These are phyloP conservation scores for Pantherophis guttatus DNA, from an alignment of 2,113 vertebrate species.

Conservation along the genomic window DNA sequence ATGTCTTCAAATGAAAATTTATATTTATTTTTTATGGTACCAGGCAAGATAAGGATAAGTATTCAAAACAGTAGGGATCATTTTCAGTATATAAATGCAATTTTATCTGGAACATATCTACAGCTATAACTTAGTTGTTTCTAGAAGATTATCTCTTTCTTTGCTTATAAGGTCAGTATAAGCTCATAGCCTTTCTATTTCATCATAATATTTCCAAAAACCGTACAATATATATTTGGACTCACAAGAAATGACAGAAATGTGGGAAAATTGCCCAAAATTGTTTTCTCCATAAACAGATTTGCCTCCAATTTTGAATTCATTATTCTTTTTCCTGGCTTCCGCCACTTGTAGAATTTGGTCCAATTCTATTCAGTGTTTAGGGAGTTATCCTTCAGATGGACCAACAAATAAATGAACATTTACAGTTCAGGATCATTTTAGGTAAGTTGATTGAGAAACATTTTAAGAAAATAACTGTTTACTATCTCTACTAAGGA, in stretches of 20 bases:
- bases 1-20: not conserved
- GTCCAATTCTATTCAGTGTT: not conserved
- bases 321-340: not conserved
- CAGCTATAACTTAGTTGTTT: not conserved
- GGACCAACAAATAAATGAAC: not conserved
- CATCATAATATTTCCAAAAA: not conserved
- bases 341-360: not conserved
- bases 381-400: not conserved
- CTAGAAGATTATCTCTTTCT: not conserved
- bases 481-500: not conserved
- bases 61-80: not conserved
- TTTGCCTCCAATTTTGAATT: not conserved
- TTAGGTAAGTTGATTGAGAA: not conserved
- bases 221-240: not conserved
- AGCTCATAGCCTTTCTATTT: not conserved
- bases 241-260: not conserved
- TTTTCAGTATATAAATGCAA: not conserved
- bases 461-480: not conserved
- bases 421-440: not conserved
- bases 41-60: not conserved
- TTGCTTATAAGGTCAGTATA: not conserved
- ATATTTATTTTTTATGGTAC: not conserved
- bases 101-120: not conserved
- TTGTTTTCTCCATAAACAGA: not conserved
- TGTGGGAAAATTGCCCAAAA: not conserved